Evolutionary conservation across 2,888 invertebrate species (phyloP).

Genomic region (Hydropsyche betteni): DNA sequence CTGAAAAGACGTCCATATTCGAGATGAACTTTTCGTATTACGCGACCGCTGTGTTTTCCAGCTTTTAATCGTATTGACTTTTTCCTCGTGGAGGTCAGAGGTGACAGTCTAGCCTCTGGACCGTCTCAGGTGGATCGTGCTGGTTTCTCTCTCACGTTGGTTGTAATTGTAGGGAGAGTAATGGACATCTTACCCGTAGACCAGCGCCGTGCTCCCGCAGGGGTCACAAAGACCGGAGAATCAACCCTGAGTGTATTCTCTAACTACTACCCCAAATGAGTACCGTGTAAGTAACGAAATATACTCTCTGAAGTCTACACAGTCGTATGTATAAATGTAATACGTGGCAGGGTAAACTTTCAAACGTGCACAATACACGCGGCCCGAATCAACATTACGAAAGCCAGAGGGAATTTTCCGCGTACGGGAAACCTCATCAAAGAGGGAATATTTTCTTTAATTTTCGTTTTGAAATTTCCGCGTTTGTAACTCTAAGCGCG

Average conservation of each 20-base stretch:
- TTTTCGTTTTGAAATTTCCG: too few relatives aligned
- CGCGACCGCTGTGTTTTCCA: too few relatives aligned
- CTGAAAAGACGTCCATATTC: too few relatives aligned
- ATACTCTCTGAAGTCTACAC: neutral
- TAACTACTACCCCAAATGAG: too few relatives aligned
- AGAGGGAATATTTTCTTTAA: too few relatives aligned
- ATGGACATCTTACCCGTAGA: conserved; percentile 34
- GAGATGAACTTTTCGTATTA: too few relatives aligned
- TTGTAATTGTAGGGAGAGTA: conserved; percentile 32
- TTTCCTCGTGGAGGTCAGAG: neutral
- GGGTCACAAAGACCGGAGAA: conserved; percentile 20
- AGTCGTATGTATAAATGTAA: neutral
- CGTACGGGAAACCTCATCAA: too few relatives aligned
- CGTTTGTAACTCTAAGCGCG: too few relatives aligned
- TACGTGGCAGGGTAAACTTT: neutral
- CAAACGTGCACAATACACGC: too few relatives aligned
- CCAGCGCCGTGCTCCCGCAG: conserved; percentile 9
- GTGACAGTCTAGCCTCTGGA: neutral
- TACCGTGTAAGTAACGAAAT: neutral
- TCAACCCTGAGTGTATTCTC: conserved; percentile 17
- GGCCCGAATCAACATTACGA: too few relatives aligned
- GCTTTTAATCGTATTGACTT: too few relatives aligned
- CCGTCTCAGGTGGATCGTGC: conserved; percentile 28
- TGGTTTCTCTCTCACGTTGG: conserved; percentile 8
- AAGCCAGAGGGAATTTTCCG: too few relatives aligned